Conservation (phyloP, 1,140 invertebrate species). For the Cydia amplana region DNA sequence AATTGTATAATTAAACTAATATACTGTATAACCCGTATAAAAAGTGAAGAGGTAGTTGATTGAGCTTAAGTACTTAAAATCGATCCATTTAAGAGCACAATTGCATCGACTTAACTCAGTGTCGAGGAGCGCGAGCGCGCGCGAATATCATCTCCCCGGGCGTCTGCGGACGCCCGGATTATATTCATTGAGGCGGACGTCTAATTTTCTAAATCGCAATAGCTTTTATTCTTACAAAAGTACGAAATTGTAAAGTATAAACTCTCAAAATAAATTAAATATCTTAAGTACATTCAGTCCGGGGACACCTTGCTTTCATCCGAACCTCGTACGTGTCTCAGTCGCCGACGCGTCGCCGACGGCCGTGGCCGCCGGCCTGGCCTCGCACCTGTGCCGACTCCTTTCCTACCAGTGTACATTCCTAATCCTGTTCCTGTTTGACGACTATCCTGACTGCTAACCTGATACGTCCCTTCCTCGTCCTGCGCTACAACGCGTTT, state of each 20-base stretch:
- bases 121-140: conserved; percentile 30
- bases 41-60: conserved; percentile 78
- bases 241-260: conserved; percentile 64
- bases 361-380: conserved; percentile 50
- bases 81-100: conserved; percentile 67
- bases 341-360: conserved; percentile 69
- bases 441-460: conserved; percentile 48
- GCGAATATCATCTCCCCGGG: conserved; percentile 5
- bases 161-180: conserved; percentile 1
- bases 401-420: conserved; percentile 55
- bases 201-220: conserved; percentile 73
- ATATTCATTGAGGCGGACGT: conserved; percentile 61
- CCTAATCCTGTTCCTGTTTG: conserved; percentile 50
- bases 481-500: conserved; percentile 48
- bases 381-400: conserved; percentile 60
- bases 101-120: conserved; percentile 46
- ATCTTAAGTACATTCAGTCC: conserved; percentile 73
- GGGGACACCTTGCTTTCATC: conserved; percentile 68
- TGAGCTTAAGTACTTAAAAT: conserved; percentile 77
- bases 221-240: conserved; percentile 52
- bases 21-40: conserved; percentile 76
- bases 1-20: conserved; percentile 79
- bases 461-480: conserved; percentile 42
- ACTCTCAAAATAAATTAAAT: conserved; percentile 78
- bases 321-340: conserved; percentile 66